Conservation (phyloP, 2,113 vertebrate species). For the Pomatostomus ruficeps region DNA sequence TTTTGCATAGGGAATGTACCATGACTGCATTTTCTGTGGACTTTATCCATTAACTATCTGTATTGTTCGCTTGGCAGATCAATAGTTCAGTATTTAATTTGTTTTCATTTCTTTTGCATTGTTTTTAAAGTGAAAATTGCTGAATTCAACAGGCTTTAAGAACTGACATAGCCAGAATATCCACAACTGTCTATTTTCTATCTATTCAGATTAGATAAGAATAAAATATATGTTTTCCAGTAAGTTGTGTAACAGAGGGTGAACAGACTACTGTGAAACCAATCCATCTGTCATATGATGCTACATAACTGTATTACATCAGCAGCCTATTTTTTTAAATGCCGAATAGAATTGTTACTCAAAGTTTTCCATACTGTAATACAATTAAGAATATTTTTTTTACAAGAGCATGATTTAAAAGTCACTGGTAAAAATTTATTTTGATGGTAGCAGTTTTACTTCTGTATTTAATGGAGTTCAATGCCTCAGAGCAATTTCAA, state of each 20-base stretch:
- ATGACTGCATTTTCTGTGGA: background rate
- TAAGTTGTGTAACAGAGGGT: background rate
- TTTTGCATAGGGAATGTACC: background rate
- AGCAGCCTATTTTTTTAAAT: background rate
- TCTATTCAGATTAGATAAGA: background rate
- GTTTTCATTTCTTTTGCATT: background rate
- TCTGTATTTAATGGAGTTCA: background rate
- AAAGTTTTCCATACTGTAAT: background rate
- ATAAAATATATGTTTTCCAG: constrained; percentile 24
- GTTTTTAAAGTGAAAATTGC: background rate
- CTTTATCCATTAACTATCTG: background rate
- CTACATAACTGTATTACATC: background rate
- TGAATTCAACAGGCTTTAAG: background rate
- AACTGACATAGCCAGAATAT: background rate
- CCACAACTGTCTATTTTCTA: background rate
- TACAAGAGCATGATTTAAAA: background rate
- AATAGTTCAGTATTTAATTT: background rate
- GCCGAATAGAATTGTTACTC: background rate
- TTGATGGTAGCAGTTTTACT: background rate
- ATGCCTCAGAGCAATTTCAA: background rate
- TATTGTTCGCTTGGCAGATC: background rate
- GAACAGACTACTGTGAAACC: background rate
- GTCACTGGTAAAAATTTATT: background rate
- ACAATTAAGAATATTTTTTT: background rate
- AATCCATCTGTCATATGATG: background rate